A percentile compares a stretch with the other conserved stretches of the same genome.
phyloP scores from a whole-genome alignment of 2,113 vertebrate genomes.

The Saguinus imperator region DNA sequence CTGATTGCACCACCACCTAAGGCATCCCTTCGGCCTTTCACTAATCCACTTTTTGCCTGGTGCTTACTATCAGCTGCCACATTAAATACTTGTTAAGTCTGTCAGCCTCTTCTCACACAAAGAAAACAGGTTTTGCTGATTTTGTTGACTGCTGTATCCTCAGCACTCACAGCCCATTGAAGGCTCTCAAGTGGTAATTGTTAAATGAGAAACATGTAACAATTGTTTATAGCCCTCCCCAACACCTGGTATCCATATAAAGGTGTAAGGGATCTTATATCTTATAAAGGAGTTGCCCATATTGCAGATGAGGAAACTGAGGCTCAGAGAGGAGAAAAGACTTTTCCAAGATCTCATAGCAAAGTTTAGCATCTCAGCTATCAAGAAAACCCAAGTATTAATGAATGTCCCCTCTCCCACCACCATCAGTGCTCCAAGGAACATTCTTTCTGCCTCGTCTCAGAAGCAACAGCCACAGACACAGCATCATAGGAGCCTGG shows the following conservation, averaged over 20 bases:
- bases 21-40: neutral
- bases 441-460: neutral
- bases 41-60: neutral
- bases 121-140: neutral
- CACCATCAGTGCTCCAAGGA: neutral
- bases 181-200: neutral
- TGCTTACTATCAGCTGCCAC: neutral
- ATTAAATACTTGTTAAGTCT: neutral
- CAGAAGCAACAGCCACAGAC: neutral
- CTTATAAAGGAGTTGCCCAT: neutral
- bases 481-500: neutral
- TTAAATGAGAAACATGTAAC: neutral
- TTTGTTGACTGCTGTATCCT: neutral
- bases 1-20: accelerated
- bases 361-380: neutral
- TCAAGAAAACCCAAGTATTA: neutral
- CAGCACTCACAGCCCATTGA: neutral
- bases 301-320: neutral
- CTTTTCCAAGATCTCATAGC: neutral
- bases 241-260: neutral
- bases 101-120: neutral
- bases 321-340: neutral
- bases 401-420: neutral
- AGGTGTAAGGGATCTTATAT: neutral
- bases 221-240: neutral